phyloP scores from a whole-genome alignment of 2,888 invertebrate genomes.

The Nomada flava region DNA sequence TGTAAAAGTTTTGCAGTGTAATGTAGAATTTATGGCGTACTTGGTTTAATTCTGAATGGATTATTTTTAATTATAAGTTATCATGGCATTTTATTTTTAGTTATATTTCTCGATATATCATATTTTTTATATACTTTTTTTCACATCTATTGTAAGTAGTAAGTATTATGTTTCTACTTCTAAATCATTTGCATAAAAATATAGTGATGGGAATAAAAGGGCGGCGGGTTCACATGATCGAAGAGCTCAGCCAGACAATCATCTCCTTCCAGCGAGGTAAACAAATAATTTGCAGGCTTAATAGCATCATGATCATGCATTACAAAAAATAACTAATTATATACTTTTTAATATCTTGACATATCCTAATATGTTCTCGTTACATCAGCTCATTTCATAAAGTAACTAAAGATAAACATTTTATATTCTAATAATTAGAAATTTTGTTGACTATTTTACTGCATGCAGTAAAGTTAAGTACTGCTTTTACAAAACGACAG shows the following conservation, averaged over 20 bases:
- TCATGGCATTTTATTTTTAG: slow-evolving; percentile 22
- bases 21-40: slow-evolving; percentile 32
- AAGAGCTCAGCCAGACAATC: slow-evolving; percentile 99
- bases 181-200: slow-evolving; percentile 81
- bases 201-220: slow-evolving; percentile 99
- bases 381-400: slow-evolving; percentile 28
- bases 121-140: slow-evolving; percentile 34
- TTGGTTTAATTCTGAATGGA: slow-evolving; percentile 23
- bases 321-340: slow-evolving; percentile 56
- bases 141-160: slow-evolving; percentile 51
- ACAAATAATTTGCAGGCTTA: slow-evolving; percentile 81
- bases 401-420: not conserved
- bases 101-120: slow-evolving; percentile 26
- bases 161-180: slow-evolving; percentile 62
- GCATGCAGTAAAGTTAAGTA: not conserved
- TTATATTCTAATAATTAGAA: slow-evolving; percentile 26
- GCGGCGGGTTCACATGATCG: slow-evolving; percentile 98
- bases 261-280: slow-evolving; percentile 99
- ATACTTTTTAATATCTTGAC: slow-evolving; percentile 52
- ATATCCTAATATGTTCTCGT: slow-evolving; percentile 50
- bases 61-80: slow-evolving; percentile 46
- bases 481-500: not conserved
- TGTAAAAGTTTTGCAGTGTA: slow-evolving; percentile 30
- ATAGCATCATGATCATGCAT: slow-evolving; percentile 76
- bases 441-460: slow-evolving; percentile 14